phyloP scores from a whole-genome alignment of 2,888 invertebrate species.

The Caenorhabditis sinica region DNA sequence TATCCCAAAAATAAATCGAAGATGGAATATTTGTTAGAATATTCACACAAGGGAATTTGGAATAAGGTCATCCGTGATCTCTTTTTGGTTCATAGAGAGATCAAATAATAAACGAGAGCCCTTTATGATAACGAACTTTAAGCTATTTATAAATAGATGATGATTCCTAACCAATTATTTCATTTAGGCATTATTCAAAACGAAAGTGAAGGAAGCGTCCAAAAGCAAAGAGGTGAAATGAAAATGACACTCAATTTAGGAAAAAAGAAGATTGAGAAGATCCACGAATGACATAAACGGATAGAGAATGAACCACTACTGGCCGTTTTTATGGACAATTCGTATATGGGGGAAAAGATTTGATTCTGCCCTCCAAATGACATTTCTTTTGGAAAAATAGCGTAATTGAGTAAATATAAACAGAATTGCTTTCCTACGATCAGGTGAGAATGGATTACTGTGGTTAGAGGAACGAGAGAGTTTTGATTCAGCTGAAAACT shows the following conservation, averaged over 20 bases:
- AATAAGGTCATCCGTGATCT: background rate
- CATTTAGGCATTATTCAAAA: too few relatives aligned
- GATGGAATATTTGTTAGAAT: too few relatives aligned
- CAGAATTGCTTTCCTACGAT: background rate
- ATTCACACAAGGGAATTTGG: background rate
- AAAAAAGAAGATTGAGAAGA: background rate
- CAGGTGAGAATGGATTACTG: background rate
- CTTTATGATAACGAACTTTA: background rate
- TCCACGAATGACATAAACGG: slow-evolving; percentile 1
- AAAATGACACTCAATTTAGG: slow-evolving; percentile 3
- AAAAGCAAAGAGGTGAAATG: slow-evolving; percentile 10
- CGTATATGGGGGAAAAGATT: background rate
- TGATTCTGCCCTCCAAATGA: background rate
- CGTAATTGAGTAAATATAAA: slow-evolving; percentile 16
- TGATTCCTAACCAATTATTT: background rate
- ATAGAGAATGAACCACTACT: background rate
- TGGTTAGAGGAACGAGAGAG: background rate
- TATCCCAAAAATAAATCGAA: background rate
- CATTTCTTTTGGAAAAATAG: background rate
- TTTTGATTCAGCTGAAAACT: too few relatives aligned
- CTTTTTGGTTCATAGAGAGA: background rate
- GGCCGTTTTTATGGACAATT: background rate
- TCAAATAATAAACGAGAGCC: background rate
- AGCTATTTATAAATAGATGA: background rate
- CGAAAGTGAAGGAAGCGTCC: background rate